Base-by-base conservation (phyloP, 2,113 vertebrate species). In the Brachyhypopomus occidentalis region DNA sequence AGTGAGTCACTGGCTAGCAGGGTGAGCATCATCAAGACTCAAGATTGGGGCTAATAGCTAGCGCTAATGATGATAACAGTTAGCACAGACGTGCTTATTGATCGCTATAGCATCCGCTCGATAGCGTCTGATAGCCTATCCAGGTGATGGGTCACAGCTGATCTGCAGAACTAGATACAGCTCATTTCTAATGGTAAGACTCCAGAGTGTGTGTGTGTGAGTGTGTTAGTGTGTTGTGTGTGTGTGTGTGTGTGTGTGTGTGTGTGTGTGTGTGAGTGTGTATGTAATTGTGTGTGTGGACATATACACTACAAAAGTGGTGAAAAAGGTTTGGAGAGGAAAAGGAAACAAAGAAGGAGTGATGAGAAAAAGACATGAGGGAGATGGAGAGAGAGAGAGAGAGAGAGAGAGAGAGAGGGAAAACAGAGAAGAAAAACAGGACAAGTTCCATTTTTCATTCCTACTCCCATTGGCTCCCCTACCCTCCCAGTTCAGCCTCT, bases 1-100 rank as follows among this genome's bases (percentile, higher is more conserved):
- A 14, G 45, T 14, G 45, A 52, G 9, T 2, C 45, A 14, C 45
- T 14, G 45, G 45, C 45, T 52, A 52, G 45, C 45, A 11, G 45
- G 45, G 45, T 11, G 12, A 52, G 45, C 7, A 11, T 11, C 45
- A 70, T 78, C 64, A 25, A 70, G 63, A 25, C 64, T 48, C n/a
- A n/a, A n/a, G 8, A 70, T 63, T 34, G 77, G 77, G 52, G 77
- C 64, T 78, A 78, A 78, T 78, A 52, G 77, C 77, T 78, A 70
- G 69, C 30, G 52, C 77, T 78, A 78, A 70, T 70, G 77, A 78
- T 16, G 77, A 64, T 78, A 78, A 70, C 77, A 64, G 58, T 70
- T 58, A 48, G 30, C 30, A 23, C 64, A 70, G 52, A 70, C 69
- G 58, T 22, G 3, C 2, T 20, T 52, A 78, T 78, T 52, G 48